Evolutionary conservation across 2,888 invertebrate species (phyloP), one percentile per base, ranked within the genome.

Genomic region (Charanyca ferruginea): DNA sequence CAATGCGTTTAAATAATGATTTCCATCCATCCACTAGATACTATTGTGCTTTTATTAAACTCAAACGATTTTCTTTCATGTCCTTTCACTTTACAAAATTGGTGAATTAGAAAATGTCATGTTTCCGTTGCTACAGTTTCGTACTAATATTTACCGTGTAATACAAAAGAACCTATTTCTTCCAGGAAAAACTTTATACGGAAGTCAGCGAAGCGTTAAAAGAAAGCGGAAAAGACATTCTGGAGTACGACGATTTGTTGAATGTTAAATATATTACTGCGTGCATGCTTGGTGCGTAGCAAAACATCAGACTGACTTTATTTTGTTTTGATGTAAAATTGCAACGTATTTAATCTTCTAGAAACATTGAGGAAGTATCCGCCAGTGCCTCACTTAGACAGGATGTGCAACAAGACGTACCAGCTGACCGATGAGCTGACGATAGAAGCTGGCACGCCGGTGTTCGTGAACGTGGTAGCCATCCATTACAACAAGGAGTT

Each of bases 281-380:
- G 1, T 92, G 93, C 79, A 87, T 93, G 45, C 73, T 87, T 52
- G 93, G 93, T 93, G 80, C 55, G 81, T 66, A 45, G 9, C 3
- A n/a, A 2, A 52, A 22, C 11, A 9, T 32, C 1, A 5, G 1
- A 38, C 22, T 1, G 16, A 38, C 44, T 38, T 18, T 20, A 44
- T 35, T 23, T 2, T 25, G 6, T 2, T 66, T 18, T 3, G 7
- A 1, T 4, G 16, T 16, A 16, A 38, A 38, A 38, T 8, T 38
- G 16, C 3, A 38, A 38, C 4, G 16, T 38, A 16, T 16, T 41
- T 1, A 22, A 18, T 51, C 0, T 87, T 87, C 32, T 82, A 94
- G 93, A 94, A 78, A 93, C 94, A 0, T 57, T 93, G 52, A 86
- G 94, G 2, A 92, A 90, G 73, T 86, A 90, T 70, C 87, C 93